phyloP scores from a whole-genome alignment of 2,888 invertebrate genomes.

The Galerucella pusilla region DNA sequence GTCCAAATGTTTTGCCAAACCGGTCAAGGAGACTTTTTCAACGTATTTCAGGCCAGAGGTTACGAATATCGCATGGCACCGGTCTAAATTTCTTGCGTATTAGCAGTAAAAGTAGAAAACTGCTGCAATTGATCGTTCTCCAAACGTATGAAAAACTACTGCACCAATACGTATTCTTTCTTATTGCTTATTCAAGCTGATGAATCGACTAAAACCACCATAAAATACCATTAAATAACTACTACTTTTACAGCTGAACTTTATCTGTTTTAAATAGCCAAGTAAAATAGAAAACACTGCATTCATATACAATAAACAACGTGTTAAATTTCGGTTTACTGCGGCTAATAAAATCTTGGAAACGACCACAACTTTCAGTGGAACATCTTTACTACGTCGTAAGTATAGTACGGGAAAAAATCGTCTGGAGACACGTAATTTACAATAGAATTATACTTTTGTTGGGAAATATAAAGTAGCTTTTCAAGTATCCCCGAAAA shows the following conservation, averaged over 20 bases:
- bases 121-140: too few relatives aligned
- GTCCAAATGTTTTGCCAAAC: too few relatives aligned
- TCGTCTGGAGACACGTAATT: neutral
- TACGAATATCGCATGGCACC: too few relatives aligned
- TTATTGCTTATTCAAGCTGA: neutral
- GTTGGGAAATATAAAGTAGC: neutral
- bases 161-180: too few relatives aligned
- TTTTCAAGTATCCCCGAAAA: neutral
- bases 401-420: constrained; percentile 17
- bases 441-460: neutral
- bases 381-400: constrained; percentile 27
- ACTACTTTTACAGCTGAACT: constrained; percentile 31
- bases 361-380: constrained; percentile 31
- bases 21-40: too few relatives aligned
- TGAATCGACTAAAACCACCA: constrained; percentile 2
- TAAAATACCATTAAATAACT: constrained; percentile 22
- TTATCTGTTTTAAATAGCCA: constrained; percentile 33
- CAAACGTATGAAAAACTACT: too few relatives aligned
- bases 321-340: constrained; percentile 35
- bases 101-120: too few relatives aligned
- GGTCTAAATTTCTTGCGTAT: too few relatives aligned
- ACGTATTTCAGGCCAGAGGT: too few relatives aligned
- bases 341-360: constrained; percentile 37
- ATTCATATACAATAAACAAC: constrained; percentile 38
- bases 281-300: constrained; percentile 21